Percentiles rank a stretch among this genome's conserved stretches.
Conservation (phyloP, 2,888 invertebrate species). For the Drosophila quasianomalipes region DNA sequence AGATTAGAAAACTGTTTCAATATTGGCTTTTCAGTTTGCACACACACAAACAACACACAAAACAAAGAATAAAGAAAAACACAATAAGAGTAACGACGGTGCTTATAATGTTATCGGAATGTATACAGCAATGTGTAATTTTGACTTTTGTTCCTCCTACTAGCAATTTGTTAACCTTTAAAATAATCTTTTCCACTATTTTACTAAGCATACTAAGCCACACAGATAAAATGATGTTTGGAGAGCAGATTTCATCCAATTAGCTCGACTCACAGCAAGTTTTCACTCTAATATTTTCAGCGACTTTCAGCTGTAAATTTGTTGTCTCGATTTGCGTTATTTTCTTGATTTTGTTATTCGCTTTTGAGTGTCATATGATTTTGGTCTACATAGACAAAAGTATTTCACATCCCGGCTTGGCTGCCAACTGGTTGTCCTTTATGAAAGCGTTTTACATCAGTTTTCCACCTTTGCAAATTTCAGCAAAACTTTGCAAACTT, state of each 20-base stretch:
- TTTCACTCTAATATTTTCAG: neutral
- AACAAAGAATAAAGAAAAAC: conserved; percentile 11
- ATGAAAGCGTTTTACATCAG: neutral
- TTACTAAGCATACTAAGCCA: neutral
- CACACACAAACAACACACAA: neutral
- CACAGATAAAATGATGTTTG: neutral
- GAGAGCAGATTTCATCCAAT: neutral
- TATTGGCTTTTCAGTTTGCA: conserved; percentile 21
- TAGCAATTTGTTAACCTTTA: neutral
- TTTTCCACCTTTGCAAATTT: conserved; percentile 19
- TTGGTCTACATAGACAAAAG: neutral
- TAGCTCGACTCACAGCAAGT: neutral
- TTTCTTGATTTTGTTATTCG: neutral
- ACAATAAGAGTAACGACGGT: conserved; percentile 5
- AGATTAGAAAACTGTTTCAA: conserved; percentile 55
- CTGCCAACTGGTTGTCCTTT: neutral
- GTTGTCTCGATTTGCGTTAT: neutral
- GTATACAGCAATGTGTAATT: neutral
- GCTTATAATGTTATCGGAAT: neutral
- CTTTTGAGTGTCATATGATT: neutral
- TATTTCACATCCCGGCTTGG: neutral
- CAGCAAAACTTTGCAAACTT: conserved; percentile 32
- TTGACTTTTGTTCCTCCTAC: neutral
- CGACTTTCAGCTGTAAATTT: neutral
- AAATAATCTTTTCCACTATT: neutral